phyloP scores from a whole-genome alignment of 1,140 invertebrate species.

The Caenorhabditis briggsae region DNA sequence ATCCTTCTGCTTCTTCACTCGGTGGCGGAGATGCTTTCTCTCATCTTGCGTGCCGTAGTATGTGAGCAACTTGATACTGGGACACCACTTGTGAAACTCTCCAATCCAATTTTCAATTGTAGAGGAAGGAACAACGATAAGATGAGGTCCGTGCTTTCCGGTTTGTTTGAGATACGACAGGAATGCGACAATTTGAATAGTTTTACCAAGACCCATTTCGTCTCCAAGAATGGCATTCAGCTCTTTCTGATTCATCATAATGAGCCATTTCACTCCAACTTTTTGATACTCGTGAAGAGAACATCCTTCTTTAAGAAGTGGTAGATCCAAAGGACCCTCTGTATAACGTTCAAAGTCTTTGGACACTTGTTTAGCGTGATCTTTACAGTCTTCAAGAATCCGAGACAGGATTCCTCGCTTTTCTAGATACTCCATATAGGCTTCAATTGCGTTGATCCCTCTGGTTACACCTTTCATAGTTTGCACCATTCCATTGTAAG shows the following conservation, averaged over 20 bases:
- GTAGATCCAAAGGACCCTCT: conserved; percentile 20
- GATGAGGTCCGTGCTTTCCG: conserved; percentile 68
- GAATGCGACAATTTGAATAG: conserved; percentile 75
- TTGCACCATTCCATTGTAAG: conserved; percentile 59
- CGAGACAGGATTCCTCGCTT: conserved; percentile 70
- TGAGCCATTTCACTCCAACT: conserved; percentile 93
- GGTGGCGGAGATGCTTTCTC: conserved; percentile 64
- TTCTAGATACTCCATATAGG: conserved; percentile 61
- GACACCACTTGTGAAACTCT: conserved; percentile 72
- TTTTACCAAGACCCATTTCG: conserved; percentile 83
- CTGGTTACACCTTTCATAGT: conserved; percentile 29
- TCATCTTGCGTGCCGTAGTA: conserved; percentile 72
- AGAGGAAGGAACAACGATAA: conserved; percentile 74
- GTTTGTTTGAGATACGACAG: conserved; percentile 71
- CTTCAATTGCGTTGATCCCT: conserved; percentile 54
- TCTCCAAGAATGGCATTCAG: conserved; percentile 94
- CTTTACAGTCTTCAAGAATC: conserved; percentile 70
- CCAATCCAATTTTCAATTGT: conserved; percentile 75
- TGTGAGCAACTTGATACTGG: conserved; percentile 66
- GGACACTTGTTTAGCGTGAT: conserved; percentile 67
- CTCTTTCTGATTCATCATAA: conserved; percentile 88
- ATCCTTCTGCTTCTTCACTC: conserved; percentile 65
- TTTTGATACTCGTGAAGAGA: conserved; percentile 88
- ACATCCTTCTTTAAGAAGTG: conserved; percentile 40
- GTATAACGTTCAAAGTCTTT: conserved; percentile 62